Percentiles rank a stretch among this genome's conserved stretches.
Conservation (phyloP, 2,113 vertebrate genomes). For the Lucifuga dentata region DNA sequence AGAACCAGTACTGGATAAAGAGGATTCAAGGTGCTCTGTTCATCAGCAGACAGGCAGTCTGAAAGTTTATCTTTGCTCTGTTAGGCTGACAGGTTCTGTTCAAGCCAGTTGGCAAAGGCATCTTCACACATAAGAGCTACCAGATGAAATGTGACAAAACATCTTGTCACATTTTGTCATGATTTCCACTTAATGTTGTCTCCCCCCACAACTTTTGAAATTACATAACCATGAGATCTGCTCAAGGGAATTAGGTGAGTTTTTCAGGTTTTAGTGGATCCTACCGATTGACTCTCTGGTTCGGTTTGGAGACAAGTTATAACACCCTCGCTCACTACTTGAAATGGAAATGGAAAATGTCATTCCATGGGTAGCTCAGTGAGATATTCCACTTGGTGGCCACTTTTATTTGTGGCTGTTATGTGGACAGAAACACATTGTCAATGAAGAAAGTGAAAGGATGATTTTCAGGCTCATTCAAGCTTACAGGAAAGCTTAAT, state of each 20-base stretch:
- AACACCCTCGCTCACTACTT: background rate
- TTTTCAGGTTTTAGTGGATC: background rate
- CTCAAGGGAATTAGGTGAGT: background rate
- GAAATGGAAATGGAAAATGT: background rate
- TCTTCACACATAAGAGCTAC: constrained; percentile 7
- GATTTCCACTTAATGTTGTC: background rate
- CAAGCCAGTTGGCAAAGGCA: constrained; percentile 14
- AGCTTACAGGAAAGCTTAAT: too few species aligned
- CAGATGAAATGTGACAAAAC: constrained; percentile 38
- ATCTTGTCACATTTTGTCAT: constrained; percentile 25
- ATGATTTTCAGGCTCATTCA: too few species aligned
- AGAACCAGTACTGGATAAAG: background rate
- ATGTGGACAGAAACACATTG: too few species aligned
- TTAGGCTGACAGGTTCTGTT: constrained; percentile 35
- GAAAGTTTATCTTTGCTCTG: constrained; percentile 50
- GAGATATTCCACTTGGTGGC: background rate
- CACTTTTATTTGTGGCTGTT: too few species aligned
- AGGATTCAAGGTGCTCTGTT: constrained; percentile 4
- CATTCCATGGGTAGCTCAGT: background rate
- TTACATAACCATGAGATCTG: constrained; percentile 22
- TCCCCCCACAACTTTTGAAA: constrained; percentile 11
- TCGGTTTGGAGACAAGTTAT: background rate
- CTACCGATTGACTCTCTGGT: constrained; percentile 13
- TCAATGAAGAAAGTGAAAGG: too few species aligned
- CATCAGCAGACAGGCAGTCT: constrained; percentile 23